Evolutionary conservation across 1,140 invertebrate species (phyloP), one percentile per base, ranked within the genome.

Genomic region (Drosophila kohkoa): DNA sequence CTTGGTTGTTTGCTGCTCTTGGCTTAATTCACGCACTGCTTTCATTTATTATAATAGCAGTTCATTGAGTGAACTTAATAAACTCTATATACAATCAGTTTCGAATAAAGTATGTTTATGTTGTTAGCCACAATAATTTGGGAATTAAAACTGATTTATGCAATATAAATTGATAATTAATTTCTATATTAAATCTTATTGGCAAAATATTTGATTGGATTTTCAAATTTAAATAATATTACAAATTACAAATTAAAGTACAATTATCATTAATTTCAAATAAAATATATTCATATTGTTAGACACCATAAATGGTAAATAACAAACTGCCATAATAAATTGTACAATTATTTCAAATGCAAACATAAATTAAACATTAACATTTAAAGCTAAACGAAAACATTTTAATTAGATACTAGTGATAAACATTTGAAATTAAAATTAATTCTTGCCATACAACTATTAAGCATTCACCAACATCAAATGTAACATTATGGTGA

Each of bases 401-500:
- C 15, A 15, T 15, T 15, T 15, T 15, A 15, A n/a, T n/a, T n/a
- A n/a, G n/a, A n/a, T n/a, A n/a, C n/a, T n/a, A n/a, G n/a, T n/a
- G n/a, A n/a, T n/a, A n/a, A 20, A 20, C 20, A 20, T 20, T 20
- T 20, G 20, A 20, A 20, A 20, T 20, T 8, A 38, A 38, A 41
- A 3, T n/a, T 4, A 43, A 13, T 13, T 13, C n/a, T 43, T 43
- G 7, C 35, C 30, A 32, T 11, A 41, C 8, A 41, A 11, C 4
- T 43, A 13, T 43, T n/a, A 13, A 13, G n/a, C n/a, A 43, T 5
- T 4, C 41, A 4, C 5, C 11, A 38, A 16, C 6, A 57, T 2
- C 20, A n/a, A 16, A 63, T 15, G 7, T 28, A 59, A 41, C n/a
- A 35, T 59, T 41, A 51, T 16, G 16, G 32, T 25, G 35, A 72